A percentile compares a stretch with the other conserved stretches of the same genome.
Evolutionary conservation across 92 coral and sea anemone genomes (phyloP).

Genomic region (Palythoa heliodiscus): DNA sequence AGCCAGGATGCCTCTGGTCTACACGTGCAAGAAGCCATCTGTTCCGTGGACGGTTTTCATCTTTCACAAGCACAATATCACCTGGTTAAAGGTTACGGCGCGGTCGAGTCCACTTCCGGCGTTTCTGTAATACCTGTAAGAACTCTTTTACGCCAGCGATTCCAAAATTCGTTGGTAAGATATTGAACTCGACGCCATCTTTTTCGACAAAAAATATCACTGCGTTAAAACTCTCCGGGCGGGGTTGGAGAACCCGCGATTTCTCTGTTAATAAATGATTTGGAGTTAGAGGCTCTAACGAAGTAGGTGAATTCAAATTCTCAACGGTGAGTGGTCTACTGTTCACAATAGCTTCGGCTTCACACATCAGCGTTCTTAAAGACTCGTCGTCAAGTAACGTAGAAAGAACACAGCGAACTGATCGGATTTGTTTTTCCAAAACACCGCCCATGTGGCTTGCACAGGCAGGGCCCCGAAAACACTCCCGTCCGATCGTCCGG

Average conservation of each 20-base stretch:
- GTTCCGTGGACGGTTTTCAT: neutral
- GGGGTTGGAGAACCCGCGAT: constrained; percentile 33
- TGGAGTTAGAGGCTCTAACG: constrained; percentile 36
- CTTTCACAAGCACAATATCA: neutral
- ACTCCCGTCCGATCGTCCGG: too few species aligned
- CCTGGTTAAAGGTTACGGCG: neutral
- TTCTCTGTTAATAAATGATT: constrained; percentile 46
- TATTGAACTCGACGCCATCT: constrained; percentile 44
- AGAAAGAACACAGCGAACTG: constrained; percentile 34
- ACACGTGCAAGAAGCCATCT: neutral
- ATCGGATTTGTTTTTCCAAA: constrained; percentile 32
- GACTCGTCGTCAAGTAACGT: constrained; percentile 42
- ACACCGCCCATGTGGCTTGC: constrained; percentile 49
- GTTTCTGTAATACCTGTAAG: neutral
- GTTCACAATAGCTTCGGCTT: constrained; percentile 45
- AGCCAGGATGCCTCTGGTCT: neutral
- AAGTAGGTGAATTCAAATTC: constrained; percentile 16
- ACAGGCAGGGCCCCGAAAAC: too few species aligned
- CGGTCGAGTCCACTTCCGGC: neutral
- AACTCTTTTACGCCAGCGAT: constrained; percentile 23
- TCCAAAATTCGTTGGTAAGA: constrained; percentile 37
- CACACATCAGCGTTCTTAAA: constrained; percentile 50
- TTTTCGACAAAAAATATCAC: constrained; percentile 4
- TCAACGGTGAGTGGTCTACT: constrained; percentile 47
- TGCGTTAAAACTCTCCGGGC: constrained; percentile 37